phyloP scores from a whole-genome alignment of 64 coral and sea anemone species.

The Catalaphyllia jardinei region DNA sequence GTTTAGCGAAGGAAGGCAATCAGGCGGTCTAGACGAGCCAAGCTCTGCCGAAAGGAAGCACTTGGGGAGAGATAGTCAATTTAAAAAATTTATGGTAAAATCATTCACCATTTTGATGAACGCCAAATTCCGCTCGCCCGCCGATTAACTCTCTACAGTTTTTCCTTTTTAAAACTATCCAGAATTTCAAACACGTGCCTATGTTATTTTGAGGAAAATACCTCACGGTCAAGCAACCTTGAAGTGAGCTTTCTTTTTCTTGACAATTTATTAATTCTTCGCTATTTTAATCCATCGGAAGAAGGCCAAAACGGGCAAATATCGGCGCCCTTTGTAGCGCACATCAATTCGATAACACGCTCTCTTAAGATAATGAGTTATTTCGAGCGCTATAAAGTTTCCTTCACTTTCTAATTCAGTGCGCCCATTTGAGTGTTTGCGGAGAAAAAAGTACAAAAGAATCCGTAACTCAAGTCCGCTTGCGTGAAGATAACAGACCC shows the following conservation, averaged over 20 bases:
- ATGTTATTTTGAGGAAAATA: neutral
- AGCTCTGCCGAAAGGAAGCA: slow-evolving; percentile 21
- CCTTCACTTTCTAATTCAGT: neutral
- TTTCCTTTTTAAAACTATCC: neutral
- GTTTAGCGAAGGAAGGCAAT: slow-evolving; percentile 6
- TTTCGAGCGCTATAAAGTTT: neutral
- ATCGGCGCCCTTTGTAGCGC: slow-evolving; percentile 19
- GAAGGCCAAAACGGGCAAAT: slow-evolving; percentile 28
- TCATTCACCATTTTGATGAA: neutral
- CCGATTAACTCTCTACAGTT: neutral
- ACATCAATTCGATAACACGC: slow-evolving; percentile 5
- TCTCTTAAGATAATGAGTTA: slow-evolving; percentile 12
- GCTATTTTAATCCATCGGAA: slow-evolving; percentile 25
- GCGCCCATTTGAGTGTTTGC: neutral
- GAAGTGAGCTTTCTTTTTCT: neutral
- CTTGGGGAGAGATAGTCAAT: neutral
- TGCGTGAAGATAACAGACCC: neutral
- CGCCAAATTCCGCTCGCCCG: neutral
- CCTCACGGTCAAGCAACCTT: neutral
- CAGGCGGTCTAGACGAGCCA: neutral
- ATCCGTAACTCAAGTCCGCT: neutral
- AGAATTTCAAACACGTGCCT: neutral
- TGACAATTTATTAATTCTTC: slow-evolving; percentile 9
- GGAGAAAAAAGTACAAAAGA: neutral
- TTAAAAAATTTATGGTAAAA: slow-evolving; percentile 22